Conservation (phyloP, 1,140 invertebrate genomes). For the Acyrthosiphon pisum region DNA sequence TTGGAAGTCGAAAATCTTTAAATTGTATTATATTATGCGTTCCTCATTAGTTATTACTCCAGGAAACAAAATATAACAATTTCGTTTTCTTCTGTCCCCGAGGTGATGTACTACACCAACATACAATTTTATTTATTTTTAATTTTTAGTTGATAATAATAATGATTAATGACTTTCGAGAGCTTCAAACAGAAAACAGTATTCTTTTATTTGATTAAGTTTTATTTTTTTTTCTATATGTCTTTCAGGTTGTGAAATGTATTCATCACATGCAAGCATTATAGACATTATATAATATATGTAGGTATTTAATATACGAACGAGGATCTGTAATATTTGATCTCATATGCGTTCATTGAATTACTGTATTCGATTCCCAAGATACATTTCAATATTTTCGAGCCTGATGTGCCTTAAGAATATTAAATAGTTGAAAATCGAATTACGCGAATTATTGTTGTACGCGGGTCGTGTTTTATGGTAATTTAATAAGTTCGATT, state of each 20-base stretch:
- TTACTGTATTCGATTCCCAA: slow-evolving; percentile 21
- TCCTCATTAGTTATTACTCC: neutral
- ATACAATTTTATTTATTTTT: neutral
- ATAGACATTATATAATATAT: neutral
- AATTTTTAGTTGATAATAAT: neutral
- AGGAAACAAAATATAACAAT: neutral
- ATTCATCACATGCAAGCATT: neutral
- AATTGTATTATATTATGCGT: neutral
- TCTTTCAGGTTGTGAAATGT: neutral
- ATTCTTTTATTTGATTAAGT: neutral
- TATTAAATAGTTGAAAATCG: slow-evolving; percentile 28
- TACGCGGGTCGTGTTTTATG: neutral
- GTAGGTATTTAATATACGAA: neutral
- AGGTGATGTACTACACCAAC: no score
- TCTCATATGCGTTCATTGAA: neutral
- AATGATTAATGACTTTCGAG: neutral
- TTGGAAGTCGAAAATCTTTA: neutral
- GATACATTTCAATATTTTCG: slow-evolving; percentile 29
- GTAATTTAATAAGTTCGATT: slow-evolving; percentile 25
- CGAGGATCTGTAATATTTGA: neutral
- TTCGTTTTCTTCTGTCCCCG: neutral
- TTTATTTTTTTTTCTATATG: neutral
- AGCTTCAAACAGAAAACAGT: neutral
- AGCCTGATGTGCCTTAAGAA: neutral
- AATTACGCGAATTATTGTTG: neutral